These are phyloP conservation scores for Calcarius lapponicus DNA, from an alignment of 2,797 vertebrate species.

Conservation along the genomic window DNA sequence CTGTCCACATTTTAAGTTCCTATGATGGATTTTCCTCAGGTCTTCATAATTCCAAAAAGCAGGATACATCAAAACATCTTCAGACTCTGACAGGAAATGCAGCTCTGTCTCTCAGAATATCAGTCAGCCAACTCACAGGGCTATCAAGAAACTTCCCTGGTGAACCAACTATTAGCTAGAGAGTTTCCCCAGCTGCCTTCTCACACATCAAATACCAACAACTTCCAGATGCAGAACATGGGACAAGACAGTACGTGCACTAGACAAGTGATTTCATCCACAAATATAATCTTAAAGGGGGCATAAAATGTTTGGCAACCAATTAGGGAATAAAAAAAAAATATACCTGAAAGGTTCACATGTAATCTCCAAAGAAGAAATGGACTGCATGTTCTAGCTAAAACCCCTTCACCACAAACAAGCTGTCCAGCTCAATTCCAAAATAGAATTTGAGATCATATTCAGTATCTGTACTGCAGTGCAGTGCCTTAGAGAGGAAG, in stretches of 20 bases:
- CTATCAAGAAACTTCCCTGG: not conserved
- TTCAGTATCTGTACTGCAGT: slow-evolving; percentile 54
- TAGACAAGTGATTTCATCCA: not conserved
- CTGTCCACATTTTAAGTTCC: not conserved
- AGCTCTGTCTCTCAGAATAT: not conserved
- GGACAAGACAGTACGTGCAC: not conserved
- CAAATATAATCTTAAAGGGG: not conserved
- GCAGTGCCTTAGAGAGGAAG: slow-evolving; percentile 51
- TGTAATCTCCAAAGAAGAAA: not conserved
- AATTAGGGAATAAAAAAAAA: not conserved
- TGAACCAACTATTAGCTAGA: not conserved
- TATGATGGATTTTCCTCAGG: not conserved
- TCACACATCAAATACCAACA: not conserved
- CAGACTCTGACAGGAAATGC: not conserved
- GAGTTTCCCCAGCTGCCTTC: not conserved
- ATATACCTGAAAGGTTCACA: not conserved
- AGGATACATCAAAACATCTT: not conserved
- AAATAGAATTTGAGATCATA: slow-evolving; percentile 46
- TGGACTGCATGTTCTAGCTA: not conserved
- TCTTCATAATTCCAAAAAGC: not conserved
- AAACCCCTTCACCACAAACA: not conserved
- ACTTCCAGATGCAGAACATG: not conserved
- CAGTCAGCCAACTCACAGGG: not conserved
- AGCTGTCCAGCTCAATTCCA: slow-evolving; percentile 7
- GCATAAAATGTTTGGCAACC: not conserved